Conservation (phyloP, 2,797 vertebrate species). For the Bradypus variegatus region DNA sequence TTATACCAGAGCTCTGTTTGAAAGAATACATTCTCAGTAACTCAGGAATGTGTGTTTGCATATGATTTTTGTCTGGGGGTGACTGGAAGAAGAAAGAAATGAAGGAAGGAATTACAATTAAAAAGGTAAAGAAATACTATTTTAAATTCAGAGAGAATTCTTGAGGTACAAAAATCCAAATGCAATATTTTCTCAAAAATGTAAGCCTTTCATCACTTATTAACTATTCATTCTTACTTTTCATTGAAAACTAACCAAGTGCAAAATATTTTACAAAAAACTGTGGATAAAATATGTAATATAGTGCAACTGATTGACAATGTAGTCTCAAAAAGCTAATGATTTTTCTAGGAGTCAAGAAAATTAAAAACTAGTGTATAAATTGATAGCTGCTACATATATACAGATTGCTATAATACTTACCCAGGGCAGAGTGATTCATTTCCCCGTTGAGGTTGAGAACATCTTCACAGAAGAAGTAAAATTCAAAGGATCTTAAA, state of each 20-base stretch:
- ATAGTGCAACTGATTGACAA: background rate
- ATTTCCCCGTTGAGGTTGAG: background rate
- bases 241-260: background rate
- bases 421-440: background rate
- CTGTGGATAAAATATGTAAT: background rate
- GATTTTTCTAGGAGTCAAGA: background rate
- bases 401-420: background rate
- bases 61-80: background rate
- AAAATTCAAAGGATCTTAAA: background rate
- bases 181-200: background rate
- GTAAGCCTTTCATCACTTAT: background rate
- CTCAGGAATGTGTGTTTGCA: background rate
- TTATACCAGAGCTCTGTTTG: background rate
- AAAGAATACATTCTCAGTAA: background rate
- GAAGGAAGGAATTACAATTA: background rate
- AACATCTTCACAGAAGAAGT: background rate
- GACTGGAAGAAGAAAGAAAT: background rate
- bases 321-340: background rate
- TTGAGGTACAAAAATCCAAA: background rate
- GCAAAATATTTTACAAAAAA: background rate
- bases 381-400: background rate
- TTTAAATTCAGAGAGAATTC: background rate
- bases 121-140: background rate
- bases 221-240: background rate
- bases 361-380: background rate